These are phyloP conservation scores for Calameuta idolon DNA, from an alignment of 2,888 invertebrate genomes.

Conservation along the genomic window DNA sequence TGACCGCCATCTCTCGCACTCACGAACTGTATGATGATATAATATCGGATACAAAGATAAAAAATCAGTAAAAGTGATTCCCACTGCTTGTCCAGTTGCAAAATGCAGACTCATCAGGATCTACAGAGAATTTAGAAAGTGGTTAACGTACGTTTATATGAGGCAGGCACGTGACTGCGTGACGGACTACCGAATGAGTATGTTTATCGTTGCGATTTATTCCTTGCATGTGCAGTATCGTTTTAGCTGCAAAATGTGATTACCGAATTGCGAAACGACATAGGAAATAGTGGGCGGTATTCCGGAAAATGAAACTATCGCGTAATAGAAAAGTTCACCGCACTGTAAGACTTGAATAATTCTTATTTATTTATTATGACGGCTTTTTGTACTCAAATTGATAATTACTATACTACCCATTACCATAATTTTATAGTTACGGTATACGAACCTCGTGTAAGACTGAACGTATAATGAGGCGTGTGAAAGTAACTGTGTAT, in stretches of 20 bases:
- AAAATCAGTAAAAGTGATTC: conserved; percentile 58
- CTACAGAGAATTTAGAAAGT: conserved; percentile 61
- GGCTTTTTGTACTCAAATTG: background rate
- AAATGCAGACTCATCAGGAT: conserved; percentile 53
- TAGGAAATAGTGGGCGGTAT: background rate
- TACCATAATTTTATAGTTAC: background rate
- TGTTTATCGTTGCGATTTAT: background rate
- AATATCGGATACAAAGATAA: conserved; percentile 57
- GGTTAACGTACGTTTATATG: conserved; percentile 26
- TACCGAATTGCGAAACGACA: background rate
- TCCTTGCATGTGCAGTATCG: background rate
- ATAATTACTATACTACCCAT: background rate
- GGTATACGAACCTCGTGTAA: background rate
- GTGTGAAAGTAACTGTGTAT: background rate
- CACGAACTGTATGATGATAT: conserved; percentile 58
- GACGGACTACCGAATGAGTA: conserved; percentile 5
- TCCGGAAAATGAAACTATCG: background rate
- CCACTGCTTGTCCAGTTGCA: conserved; percentile 50
- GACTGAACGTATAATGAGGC: background rate
- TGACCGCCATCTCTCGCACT: conserved; percentile 64
- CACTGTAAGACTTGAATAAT: background rate
- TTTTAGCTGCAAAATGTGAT: background rate
- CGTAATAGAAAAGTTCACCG: background rate
- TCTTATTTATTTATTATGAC: background rate
- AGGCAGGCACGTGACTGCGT: conserved; percentile 2